phyloP scores from a whole-genome alignment of 2,797 vertebrate genomes.

The Rhabdomys pumilio region DNA sequence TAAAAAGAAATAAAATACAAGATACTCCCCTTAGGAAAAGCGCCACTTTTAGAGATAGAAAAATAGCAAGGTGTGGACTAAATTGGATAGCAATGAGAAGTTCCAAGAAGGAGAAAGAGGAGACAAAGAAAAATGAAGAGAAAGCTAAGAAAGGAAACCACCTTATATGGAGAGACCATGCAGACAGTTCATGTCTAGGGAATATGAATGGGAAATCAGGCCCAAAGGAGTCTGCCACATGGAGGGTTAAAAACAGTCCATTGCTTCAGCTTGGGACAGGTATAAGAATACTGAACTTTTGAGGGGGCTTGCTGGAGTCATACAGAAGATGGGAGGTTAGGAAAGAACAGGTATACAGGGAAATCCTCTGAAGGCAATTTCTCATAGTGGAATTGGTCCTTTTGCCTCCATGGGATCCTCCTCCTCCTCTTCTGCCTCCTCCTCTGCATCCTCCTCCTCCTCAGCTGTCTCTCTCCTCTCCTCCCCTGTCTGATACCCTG shows the following conservation, averaged over 20 bases:
- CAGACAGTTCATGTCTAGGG: background rate
- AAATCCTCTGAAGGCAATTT: background rate
- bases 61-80: background rate
- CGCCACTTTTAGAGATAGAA: background rate
- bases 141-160: constrained; percentile 31
- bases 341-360: background rate
- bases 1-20: constrained; percentile 28
- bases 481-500: background rate
- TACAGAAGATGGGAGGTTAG: background rate
- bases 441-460: no score
- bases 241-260: background rate
- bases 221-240: background rate
- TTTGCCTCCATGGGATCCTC: background rate
- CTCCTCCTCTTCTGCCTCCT: background rate
- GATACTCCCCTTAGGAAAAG: background rate
- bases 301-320: background rate
- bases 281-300: constrained; percentile 10
- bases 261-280: background rate
- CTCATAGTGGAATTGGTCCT: background rate
- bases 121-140: background rate
- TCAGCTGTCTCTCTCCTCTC: no score
- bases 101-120: constrained; percentile 52
- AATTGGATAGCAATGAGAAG: constrained; percentile 10
- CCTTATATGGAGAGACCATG: background rate
- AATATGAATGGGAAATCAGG: constrained; percentile 47